Base-by-base conservation (phyloP, 2,797 vertebrate species). In the Pitangus sulphuratus region DNA sequence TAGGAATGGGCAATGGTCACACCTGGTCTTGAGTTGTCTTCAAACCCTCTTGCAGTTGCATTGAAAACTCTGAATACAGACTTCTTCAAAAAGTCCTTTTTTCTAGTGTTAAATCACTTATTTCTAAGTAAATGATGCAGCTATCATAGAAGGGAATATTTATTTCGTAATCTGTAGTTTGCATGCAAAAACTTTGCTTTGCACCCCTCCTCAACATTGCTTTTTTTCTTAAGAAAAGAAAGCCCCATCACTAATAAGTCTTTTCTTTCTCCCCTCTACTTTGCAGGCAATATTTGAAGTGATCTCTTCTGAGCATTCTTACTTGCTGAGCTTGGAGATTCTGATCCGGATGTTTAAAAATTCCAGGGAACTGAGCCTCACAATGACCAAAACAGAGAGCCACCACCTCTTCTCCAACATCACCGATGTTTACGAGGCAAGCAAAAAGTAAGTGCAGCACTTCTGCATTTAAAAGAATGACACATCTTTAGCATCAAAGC, bases 381-480 rank as follows among this genome's bases (percentile, higher is more conserved):
- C 99, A 20, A 99, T 99, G 98, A 99, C 99, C 95, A 99, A 99
- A 97, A 99, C 98, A 0, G 99, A 99, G 90, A 99, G 97, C 97
- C 99, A 99, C 89, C 99, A 99, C 97, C 99, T 99, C 53, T 99
- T 99, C 97, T 99, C 99, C 95, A 99, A 99, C 90, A 99, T 99
- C 92, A 94, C 97, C 0, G 99, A 99, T 10, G 99, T 99, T 92
- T 99, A 98, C 2, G 99, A 99, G 93, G 98, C 99, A 4, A 99
- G 99, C 98, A 99, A 98, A 97, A 99, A 98, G 99, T 99, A 97
- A 98, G 98, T 86, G 22, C 80, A 53, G 71, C 20, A 21, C 18
- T 68, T 69, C n/a, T 92, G 35, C 12, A 5, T 39, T 37, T 40
- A 1, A 5, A 14, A 76, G 35, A n/a, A 4, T 28, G 47, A 26